These are phyloP conservation scores for Chirona hameri DNA, from an alignment of 2,888 invertebrate genomes.

Conservation along the genomic window DNA sequence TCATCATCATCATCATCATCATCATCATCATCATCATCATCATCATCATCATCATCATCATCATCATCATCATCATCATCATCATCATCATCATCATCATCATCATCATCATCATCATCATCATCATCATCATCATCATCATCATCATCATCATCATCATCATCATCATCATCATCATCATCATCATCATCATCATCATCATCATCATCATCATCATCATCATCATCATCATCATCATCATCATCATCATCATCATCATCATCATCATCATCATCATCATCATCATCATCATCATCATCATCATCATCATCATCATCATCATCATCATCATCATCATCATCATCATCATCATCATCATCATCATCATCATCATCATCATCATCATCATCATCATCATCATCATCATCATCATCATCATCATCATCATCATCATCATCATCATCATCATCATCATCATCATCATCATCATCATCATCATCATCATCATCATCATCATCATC, in stretches of 20 bases:
- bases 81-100: conserved; percentile 22
- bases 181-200: conserved; percentile 12
- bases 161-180: conserved; percentile 22
- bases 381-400: conserved; percentile 22
- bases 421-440: conserved; percentile 22
- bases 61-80: conserved; percentile 22
- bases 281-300: conserved; percentile 22
- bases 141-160: conserved; percentile 22
- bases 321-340: conserved; percentile 22
- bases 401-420: conserved; percentile 22
- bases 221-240: conserved; percentile 22
- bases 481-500: conserved; percentile 22
- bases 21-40: conserved; percentile 22
- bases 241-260: conserved; percentile 22
- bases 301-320: conserved; percentile 7
- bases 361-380: conserved; percentile 22
- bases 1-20: conserved; percentile 22
- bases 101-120: conserved; percentile 22
- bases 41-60: conserved; percentile 22
- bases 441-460: conserved; percentile 7
- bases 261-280: conserved; percentile 22
- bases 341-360: conserved; percentile 3
- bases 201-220: conserved; percentile 22
- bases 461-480: conserved; percentile 22
- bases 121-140: conserved; percentile 22